phyloP scores from a whole-genome alignment of 1,140 invertebrate species.

The Nautilus pompilius region DNA sequence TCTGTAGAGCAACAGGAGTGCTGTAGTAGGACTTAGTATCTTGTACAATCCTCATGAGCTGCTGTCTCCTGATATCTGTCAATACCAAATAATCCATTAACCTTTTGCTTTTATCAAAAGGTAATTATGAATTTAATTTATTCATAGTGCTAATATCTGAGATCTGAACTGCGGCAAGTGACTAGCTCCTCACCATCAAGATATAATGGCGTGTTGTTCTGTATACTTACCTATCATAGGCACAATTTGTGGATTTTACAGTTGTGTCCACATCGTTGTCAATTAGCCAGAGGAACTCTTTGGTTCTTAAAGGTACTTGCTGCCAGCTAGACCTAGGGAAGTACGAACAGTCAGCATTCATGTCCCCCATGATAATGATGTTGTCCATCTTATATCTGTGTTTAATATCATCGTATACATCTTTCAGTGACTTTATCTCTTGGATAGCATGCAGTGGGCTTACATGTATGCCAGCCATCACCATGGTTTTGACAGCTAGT shows the following conservation, averaged over 20 bases:
- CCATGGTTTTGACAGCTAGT: constrained; percentile 34
- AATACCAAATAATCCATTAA: too few species aligned
- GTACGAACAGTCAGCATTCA: constrained; percentile 54
- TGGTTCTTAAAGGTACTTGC: constrained; percentile 36
- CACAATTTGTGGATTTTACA: constrained; percentile 38
- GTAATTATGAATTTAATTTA: too few species aligned
- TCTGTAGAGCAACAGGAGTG: too few species aligned
- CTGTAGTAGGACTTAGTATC: too few species aligned
- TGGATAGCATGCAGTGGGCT: constrained; percentile 32
- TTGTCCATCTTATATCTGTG: constrained; percentile 10
- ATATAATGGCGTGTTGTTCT: too few species aligned
- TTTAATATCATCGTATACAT: constrained; percentile 24
- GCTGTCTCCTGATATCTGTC: too few species aligned
- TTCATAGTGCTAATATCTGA: too few species aligned
- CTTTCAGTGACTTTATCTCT: constrained; percentile 37
- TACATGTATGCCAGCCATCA: constrained; percentile 40
- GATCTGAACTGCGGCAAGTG: too few species aligned
- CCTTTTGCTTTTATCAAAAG: too few species aligned
- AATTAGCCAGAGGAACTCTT: constrained; percentile 50
- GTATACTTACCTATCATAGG: constrained; percentile 49
- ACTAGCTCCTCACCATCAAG: too few species aligned
- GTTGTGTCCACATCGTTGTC: constrained; percentile 52
- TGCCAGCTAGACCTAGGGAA: constrained; percentile 34
- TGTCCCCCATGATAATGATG: constrained; percentile 52
- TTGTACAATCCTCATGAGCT: too few species aligned